phyloP scores from a whole-genome alignment of 2,113 vertebrate species.

The Monopterus albus region DNA sequence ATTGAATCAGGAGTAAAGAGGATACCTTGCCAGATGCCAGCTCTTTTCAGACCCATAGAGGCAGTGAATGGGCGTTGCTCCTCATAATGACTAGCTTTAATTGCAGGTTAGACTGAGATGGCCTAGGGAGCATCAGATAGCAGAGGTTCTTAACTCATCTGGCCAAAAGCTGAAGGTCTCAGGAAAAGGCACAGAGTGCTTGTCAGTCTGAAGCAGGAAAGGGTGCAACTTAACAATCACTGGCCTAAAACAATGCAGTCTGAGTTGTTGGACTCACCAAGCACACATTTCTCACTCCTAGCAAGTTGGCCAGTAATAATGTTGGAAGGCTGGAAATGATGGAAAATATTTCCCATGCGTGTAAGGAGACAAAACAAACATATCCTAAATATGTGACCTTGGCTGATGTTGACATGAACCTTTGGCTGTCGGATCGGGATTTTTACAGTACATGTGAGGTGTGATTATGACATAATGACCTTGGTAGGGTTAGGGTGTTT shows the following conservation, averaged over 20 bases:
- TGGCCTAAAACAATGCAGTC: slow-evolving; percentile 64
- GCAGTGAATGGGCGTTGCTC: slow-evolving; percentile 1
- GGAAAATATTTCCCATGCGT: slow-evolving; percentile 46
- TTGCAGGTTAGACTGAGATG: slow-evolving; percentile 19
- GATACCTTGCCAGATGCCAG: slow-evolving; percentile 2
- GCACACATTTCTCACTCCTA: slow-evolving; percentile 42
- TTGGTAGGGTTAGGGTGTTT: background rate
- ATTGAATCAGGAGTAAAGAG: slow-evolving; percentile 2
- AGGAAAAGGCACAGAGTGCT: background rate
- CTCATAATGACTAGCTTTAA: slow-evolving; percentile 23
- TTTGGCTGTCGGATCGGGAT: background rate
- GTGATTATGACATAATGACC: background rate
- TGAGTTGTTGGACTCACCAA: slow-evolving; percentile 40
- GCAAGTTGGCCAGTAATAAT: slow-evolving; percentile 12
- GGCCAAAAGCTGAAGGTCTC: slow-evolving; percentile 21
- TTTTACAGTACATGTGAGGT: background rate
- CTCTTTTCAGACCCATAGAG: background rate
- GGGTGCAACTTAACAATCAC: slow-evolving; percentile 54
- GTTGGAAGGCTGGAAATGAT: slow-evolving; percentile 17
- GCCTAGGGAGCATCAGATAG: slow-evolving; percentile 29
- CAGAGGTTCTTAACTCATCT: slow-evolving; percentile 2
- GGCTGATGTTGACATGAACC: slow-evolving; percentile 13
- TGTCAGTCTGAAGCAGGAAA: slow-evolving; percentile 64
- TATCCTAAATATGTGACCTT: slow-evolving; percentile 17
- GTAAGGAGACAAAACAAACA: slow-evolving; percentile 34